Base-by-base conservation (phyloP, 1,140 invertebrate genomes). In the Chelonus insularis region DNA sequence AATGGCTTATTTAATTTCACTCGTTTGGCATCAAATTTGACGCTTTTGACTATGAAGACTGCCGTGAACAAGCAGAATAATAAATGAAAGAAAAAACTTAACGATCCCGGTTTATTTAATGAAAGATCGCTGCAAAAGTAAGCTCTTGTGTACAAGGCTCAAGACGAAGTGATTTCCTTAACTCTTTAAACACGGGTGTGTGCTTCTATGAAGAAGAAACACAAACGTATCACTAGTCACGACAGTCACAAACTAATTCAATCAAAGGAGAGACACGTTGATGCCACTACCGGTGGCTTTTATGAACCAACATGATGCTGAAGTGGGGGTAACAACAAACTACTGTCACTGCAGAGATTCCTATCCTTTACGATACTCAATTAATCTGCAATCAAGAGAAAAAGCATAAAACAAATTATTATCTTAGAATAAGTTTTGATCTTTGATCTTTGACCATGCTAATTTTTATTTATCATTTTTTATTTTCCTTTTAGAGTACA, bases 191-290 rank as follows among this genome's bases (percentile, higher is more conserved):
- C n/a, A n/a, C n/a, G n/a, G n/a, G 56, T 54, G 11, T 57, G 21
- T 14, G n/a, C 5, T 57, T 20, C 36, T n/a, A 12, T 41, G 12
- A 32, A 25, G 16, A 29, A 39, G 34, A n/a, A 21, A 52, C 9
- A 55, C 37, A 14, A 29, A 7, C 25, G 25, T 29, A 29, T 29
- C 32, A 32, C 48, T 8, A 21, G 60, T 54, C 39, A 50, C 32
- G 52, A 55, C 52, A 41, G 43, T 51, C 60, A 56, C 60, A 41
- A 39, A 62, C 51, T 62, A 56, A 52, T 16, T 55, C 60, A 47
- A 56, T 55, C n/a, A n/a, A n/a, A n/a, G n/a, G 47, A 55, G 37
- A 56, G 37, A 34, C 51, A 47, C 20, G n/a, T 18, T 20, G 47
- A 50, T 23, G 47, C 47, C 7, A 8, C 47, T 21, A 16, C 16